These are phyloP conservation scores for Tinamus guttatus DNA, from an alignment of 2,113 vertebrate species.

Conservation along the genomic window DNA sequence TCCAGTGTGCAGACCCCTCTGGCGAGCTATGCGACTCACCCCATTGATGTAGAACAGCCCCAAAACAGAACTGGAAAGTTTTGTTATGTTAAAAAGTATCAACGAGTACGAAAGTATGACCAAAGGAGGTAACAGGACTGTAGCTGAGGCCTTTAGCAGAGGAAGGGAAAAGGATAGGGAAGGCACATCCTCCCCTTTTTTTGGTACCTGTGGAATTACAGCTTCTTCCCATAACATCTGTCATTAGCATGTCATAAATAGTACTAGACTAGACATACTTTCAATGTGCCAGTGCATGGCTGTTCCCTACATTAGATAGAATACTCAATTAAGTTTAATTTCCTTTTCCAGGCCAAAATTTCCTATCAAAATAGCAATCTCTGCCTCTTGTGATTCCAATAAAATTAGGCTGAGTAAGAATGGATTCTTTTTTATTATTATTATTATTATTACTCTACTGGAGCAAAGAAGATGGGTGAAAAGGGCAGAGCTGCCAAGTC, in stretches of 20 bases:
- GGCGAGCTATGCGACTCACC: background rate
- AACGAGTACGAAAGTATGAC: background rate
- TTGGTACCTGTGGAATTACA: background rate
- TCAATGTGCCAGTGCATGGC: background rate
- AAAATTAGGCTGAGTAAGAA: background rate
- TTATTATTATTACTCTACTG: background rate
- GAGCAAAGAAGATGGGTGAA: background rate
- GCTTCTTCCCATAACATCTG: rapidly evolving
- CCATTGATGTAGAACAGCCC: background rate
- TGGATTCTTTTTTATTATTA: background rate
- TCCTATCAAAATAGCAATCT: background rate
- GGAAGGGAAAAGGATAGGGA: background rate
- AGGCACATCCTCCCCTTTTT: background rate
- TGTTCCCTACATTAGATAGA: background rate
- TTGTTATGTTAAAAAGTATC: background rate
- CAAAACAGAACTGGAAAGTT: background rate
- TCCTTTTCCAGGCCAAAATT: background rate
- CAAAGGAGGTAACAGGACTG: background rate
- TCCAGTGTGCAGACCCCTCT: background rate
- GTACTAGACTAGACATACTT: background rate
- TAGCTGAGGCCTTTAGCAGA: background rate
- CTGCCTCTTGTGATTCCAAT: background rate
- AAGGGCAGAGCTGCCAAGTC: constrained; percentile 42
- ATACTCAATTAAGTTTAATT: background rate
- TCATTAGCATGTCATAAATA: background rate